Evolutionary conservation across 2,888 invertebrate species (phyloP), one percentile per base, ranked within the genome.

Genomic region (Trachelus iudaicus): DNA sequence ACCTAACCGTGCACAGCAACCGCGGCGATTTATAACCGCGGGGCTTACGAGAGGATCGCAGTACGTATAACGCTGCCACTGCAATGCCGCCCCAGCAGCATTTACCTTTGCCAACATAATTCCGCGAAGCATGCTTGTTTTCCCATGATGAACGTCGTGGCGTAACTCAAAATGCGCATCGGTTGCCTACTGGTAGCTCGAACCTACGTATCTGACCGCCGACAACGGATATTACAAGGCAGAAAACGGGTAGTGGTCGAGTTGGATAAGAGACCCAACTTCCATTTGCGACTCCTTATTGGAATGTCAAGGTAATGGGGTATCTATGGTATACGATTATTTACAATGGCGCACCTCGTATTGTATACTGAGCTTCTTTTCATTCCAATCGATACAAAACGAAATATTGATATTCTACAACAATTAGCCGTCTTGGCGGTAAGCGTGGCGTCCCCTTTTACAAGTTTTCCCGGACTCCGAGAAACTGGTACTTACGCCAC

Each of bases 141-240:
- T 79, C 77, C 79, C 79, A 78, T 83, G 82, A 83, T 82, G 81
- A 81, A 83, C 79, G 81, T 73, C 79, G 71, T 31, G 79, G 79
- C 76, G 78, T 79, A 77, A 82, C 79, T 80, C 81, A 81, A 81
- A 80, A 79, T 79, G 74, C 77, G 77, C 77, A 81, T 82, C 78
- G 76, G 56, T 56, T 56, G 23, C 56, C 56, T 56, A 56, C 56
- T 56, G 56, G 56, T 56, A 56, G 56, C 56, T 56, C 23, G 56
- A 56, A 56, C 23, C 56, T 15, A 56, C 56, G 56, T 56, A 56
- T 56, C 23, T 23, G 56, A 56, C 56, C 56, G 56, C 56, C 56
- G 23, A 56, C 56, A 56, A 56, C 23, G 56, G 56, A 56, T 56
- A 56, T 56, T 56, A 56, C 56, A 56, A 4, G 56, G 56, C 23